Evolutionary conservation across 1,140 invertebrate species (phyloP), one percentile per base, ranked within the genome.

Genomic region (Helicoverpa zea): DNA sequence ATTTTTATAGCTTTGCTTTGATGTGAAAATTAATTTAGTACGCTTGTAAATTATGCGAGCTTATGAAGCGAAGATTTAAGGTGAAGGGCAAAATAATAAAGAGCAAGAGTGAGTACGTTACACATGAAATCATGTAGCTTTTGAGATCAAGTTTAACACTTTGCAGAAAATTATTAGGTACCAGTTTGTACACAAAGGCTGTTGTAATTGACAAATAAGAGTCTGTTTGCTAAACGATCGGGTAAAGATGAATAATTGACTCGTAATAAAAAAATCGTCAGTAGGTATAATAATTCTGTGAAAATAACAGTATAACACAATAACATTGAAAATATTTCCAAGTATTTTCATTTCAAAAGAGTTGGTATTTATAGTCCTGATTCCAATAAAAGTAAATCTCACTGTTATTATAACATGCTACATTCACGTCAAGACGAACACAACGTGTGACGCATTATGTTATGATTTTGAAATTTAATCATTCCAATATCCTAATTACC

Each of bases 391-490:
- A 52, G 23, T 4, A 54, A 51, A 49, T 9, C 47, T 72, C 14
- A 29, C 23, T 72, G 49, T 72, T 72, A 72, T 72, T 72, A 52
- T 52, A 54, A 72, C 49, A 54, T 52, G 49, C 78, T 81, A 79
- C 79, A 79, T 82, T 49, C 59, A 70, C 68, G 81, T 81, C 79
- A 79, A 79, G 51, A 63, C 13, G 35, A 70, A 81, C 79, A 73
- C 81, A 81, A 77, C 70, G 72, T 79, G 63, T 54, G 73, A 61
- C 64, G 61, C 54, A 66, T 81, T 85, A 81, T 81, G 80, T 87
- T 85, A 81, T 82, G 66, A 78, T 83, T 90, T 85, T 83, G 84
- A 90, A 89, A 90, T 89, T 87, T 74, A 88, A 90, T 89, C 81
- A 89, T 86, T 70, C 43, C 66, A 72, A 72, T 72, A 72, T 68